Evolutionary conservation across 2,888 invertebrate genomes (phyloP), one percentile per base, ranked within the genome.

Genomic region (Tetranychus truncatus): DNA sequence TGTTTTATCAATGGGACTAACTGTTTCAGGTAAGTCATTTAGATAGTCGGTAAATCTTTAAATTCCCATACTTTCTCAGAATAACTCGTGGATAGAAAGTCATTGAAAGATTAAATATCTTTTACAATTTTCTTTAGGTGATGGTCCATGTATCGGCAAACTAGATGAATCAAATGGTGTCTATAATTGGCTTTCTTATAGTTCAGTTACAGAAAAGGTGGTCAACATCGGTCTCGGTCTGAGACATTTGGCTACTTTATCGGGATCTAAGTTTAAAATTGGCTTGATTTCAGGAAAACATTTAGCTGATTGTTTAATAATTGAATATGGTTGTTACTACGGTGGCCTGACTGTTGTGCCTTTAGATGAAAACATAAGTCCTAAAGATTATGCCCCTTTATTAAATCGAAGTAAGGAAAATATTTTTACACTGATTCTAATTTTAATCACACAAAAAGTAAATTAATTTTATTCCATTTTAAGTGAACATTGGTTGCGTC

Each of bases 401-500:
- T 24, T 69, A 8, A 21, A 69, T 20, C 21, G n/a, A 21, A 18
- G 69, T 69, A 69, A 69, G 69, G 1, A 15, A n/a, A 20, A 11
- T 69, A 24, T 69, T 69, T 18, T 20, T 69, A 24, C 4, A 24
- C 11, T 67, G 69, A 8, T 21, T 34, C 3, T 34, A 3, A 34
- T 5, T 34, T 34, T 34, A 5, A 34, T 34, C 34, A 4, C 34
- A 66, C 20, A 11, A 7, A 34, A 34, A 34, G 34, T 34, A 34
- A 34, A 34, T 34, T 21, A 3, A 21, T 6, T 24, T 11, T 1
- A 69, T 24, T 69, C n/a, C n/a, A 20, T 69, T 18, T 20, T 8
- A 24, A 69, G 69, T 69, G 11, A 69, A 69, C 20, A 69, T 69
- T 69, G 69, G 24, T 8, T 69, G 69, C 21, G 34, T 69, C 69